A percentile compares a stretch with the other conserved stretches of the same genome.
Evolutionary conservation across 2,797 vertebrate genomes (phyloP).

Genomic region (Poecilia picta): DNA sequence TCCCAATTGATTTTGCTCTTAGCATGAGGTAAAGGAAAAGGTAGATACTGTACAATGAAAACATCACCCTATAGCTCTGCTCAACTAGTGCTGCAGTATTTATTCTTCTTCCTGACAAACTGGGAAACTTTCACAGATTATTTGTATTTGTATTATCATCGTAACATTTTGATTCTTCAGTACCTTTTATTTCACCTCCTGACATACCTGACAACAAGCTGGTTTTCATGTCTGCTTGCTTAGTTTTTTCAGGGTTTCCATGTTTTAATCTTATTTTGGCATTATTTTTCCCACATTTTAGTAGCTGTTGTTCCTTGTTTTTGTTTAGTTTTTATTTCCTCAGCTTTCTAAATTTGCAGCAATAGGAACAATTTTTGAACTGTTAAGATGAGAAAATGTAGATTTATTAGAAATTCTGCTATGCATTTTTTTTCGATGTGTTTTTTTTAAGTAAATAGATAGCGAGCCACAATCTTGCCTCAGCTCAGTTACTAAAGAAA

Average conservation of each 20-base stretch:
- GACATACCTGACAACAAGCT: neutral
- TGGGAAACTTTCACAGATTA: neutral
- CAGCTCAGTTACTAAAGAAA: conserved; percentile 55
- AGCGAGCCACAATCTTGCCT: conserved; percentile 12
- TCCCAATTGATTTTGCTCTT: neutral
- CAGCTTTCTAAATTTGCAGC: neutral
- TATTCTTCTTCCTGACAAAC: neutral
- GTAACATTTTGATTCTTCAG: neutral
- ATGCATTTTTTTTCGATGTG: neutral
- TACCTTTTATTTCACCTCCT: neutral
- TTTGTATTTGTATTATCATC: neutral
- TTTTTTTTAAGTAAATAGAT: neutral
- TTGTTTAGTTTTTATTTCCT: neutral
- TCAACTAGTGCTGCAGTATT: neutral
- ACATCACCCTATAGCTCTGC: neutral
- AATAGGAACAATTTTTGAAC: neutral
- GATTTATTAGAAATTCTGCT: neutral
- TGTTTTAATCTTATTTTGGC: neutral
- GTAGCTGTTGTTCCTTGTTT: neutral
- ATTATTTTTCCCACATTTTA: neutral
- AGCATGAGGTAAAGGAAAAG: neutral
- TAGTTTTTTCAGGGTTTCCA: neutral
- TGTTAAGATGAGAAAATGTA: neutral
- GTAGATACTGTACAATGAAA: neutral
- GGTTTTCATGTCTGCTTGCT: neutral